Conservation (phyloP, 2,888 invertebrate species). For the Agonopterix heracliana region DNA sequence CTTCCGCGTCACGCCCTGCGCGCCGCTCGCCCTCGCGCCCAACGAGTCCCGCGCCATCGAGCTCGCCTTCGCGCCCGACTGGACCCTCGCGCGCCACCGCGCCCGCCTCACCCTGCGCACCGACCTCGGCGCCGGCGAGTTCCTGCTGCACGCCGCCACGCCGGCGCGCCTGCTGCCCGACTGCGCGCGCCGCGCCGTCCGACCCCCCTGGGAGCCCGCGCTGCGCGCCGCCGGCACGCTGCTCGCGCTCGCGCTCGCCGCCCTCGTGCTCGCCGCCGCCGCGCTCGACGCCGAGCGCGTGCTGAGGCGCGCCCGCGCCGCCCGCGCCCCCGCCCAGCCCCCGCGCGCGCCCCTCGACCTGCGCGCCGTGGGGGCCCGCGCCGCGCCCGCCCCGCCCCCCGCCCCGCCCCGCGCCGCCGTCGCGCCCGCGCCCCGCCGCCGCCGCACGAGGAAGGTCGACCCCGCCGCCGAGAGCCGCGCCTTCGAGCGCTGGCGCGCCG, state of each 20-base stretch:
- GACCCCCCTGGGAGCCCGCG: conserved; percentile 76
- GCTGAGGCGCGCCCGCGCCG: conserved; percentile 25
- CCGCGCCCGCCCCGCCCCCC: conserved; percentile 21
- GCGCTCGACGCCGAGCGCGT: conserved; percentile 30
- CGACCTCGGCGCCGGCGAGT: conserved; percentile 30
- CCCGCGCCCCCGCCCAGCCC: conserved; percentile 20
- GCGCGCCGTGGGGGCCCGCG: conserved; percentile 23
- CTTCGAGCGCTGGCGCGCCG: conserved; percentile 57
- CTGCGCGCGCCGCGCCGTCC: conserved; percentile 41
- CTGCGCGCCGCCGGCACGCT: conserved; percentile 61
- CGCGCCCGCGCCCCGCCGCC: conserved; percentile 24
- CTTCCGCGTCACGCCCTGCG: conserved; percentile 52
- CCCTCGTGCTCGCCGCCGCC: conserved; percentile 29
- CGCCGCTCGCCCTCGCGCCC: conserved; percentile 43
- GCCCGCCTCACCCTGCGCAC: conserved; percentile 34
- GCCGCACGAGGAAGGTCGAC: conserved; percentile 31
- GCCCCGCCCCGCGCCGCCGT: conserved; percentile 18
- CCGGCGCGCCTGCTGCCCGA: conserved; percentile 29
- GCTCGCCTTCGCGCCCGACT: conserved; percentile 48
- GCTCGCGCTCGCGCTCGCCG: conserved; percentile 28
- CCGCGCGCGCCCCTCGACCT: conserved; percentile 30
- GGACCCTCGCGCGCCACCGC: conserved; percentile 40
- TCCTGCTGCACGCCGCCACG: conserved; percentile 32
- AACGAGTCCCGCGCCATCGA: conserved; percentile 45
- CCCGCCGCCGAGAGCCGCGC: conserved; percentile 32